Evolutionary conservation across 2,888 invertebrate genomes (phyloP).

Genomic region (Priocnemis perturbator): DNA sequence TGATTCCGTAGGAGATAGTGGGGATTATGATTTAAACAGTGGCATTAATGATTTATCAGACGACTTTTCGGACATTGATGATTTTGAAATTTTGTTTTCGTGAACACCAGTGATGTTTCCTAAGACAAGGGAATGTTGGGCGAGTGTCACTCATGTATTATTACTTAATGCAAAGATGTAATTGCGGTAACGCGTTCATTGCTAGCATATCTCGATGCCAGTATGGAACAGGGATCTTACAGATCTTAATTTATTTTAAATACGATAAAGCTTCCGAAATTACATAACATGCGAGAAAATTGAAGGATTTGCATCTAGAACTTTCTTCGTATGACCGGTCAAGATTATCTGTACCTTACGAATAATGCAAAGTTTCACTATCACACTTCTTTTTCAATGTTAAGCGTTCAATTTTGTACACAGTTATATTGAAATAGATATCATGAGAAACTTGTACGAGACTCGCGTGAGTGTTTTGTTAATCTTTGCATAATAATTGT

Average conservation of each 20-base stretch:
- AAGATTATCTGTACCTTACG: too few species aligned
- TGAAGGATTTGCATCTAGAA: too few species aligned
- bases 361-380: too few species aligned
- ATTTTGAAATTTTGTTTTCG: conserved; percentile 63
- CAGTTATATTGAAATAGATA: too few species aligned
- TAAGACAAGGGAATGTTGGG: conserved; percentile 15
- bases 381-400: too few species aligned
- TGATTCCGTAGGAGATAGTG: conserved; percentile 64
- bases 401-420: too few species aligned
- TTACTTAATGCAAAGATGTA: conserved; percentile 1
- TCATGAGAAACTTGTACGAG: too few species aligned
- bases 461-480: too few species aligned
- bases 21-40: conserved; percentile 60
- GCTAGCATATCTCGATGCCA: not conserved
- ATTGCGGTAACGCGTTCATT: not conserved
- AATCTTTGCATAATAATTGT: too few species aligned
- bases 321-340: too few species aligned
- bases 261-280: not conserved
- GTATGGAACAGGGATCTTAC: not conserved
- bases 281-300: not conserved
- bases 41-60: conserved; percentile 53
- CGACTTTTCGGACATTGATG: conserved; percentile 67
- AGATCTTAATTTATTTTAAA: conserved; percentile 8
- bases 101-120: conserved; percentile 43
- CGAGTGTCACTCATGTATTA: conserved; percentile 14